phyloP scores from a whole-genome alignment of 1,140 invertebrate species.

The Drosophila yakuba region DNA sequence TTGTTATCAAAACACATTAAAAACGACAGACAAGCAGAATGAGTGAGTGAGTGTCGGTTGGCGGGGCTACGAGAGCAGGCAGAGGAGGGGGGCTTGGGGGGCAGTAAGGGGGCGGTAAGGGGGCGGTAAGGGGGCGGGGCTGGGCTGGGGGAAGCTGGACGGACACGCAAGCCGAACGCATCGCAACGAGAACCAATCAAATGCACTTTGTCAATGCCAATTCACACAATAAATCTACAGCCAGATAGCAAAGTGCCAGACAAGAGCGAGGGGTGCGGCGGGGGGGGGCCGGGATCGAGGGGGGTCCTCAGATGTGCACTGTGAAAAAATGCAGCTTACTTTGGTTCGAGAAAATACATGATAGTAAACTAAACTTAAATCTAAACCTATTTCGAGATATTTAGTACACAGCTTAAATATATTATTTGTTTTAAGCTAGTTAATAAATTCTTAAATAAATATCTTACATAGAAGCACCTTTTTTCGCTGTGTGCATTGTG shows the following conservation, averaged over 20 bases:
- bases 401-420: no score
- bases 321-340: background rate
- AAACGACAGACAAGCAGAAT: constrained; percentile 48
- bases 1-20: constrained; percentile 83
- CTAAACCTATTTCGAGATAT: no score
- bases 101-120: background rate
- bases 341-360: background rate
- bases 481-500: constrained; percentile 4
- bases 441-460: background rate
- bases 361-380: no score
- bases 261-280: constrained; percentile 5
- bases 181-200: constrained; percentile 63
- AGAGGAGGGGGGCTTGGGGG: no score
- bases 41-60: constrained; percentile 11
- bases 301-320: constrained; percentile 7
- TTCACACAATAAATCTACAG: constrained; percentile 81
- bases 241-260: constrained; percentile 67
- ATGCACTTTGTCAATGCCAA: constrained; percentile 83
- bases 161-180: constrained; percentile 44
- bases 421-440: no score
- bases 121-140: background rate
- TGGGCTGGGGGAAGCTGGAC: background rate
- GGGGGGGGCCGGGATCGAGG: background rate
- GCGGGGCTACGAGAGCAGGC: background rate
- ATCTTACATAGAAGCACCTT: background rate